Conservation (phyloP, 2,113 vertebrate species). For the Gopherus flavomarginatus region DNA sequence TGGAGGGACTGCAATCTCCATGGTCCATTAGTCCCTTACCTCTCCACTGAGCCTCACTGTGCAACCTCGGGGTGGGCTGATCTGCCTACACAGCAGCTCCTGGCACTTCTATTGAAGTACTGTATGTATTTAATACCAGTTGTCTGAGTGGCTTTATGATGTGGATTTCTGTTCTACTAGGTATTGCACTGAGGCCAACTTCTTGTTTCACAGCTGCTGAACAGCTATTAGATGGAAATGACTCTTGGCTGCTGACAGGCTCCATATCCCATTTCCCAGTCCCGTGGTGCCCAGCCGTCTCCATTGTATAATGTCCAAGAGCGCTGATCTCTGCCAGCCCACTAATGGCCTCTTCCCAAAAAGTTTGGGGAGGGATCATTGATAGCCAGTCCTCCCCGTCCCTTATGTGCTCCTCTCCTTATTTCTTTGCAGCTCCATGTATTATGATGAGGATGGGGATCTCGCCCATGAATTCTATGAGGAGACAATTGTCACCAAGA, state of each 20-base stretch:
- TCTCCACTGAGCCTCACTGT: not conserved
- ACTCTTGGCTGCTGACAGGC: not conserved
- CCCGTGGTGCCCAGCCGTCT: not conserved
- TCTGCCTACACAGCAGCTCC: not conserved
- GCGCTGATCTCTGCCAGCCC: not conserved
- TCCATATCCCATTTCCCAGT: not conserved
- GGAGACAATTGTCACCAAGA: conserved; percentile 96
- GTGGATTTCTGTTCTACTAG: not conserved
- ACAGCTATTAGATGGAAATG: not conserved
- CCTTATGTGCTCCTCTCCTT: not conserved
- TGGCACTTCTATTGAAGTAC: not conserved
- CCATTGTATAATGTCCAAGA: accelerated
- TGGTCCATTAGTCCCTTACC: not conserved
- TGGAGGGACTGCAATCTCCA: not conserved
- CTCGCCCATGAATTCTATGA: conserved; percentile 98
- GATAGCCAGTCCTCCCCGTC: not conserved
- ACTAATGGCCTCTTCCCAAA: not conserved
- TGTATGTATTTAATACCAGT: not conserved
- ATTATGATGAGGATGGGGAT: conserved; percentile 97
- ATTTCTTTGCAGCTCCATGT: conserved; percentile 88
- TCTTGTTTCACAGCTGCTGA: not conserved
- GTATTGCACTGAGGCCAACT: not conserved
- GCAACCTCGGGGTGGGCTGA: not conserved
- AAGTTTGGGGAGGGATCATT: too few species aligned
- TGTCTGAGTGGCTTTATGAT: not conserved